Conservation (phyloP, 2,888 invertebrate genomes). For the Petrophora chlorosata region DNA sequence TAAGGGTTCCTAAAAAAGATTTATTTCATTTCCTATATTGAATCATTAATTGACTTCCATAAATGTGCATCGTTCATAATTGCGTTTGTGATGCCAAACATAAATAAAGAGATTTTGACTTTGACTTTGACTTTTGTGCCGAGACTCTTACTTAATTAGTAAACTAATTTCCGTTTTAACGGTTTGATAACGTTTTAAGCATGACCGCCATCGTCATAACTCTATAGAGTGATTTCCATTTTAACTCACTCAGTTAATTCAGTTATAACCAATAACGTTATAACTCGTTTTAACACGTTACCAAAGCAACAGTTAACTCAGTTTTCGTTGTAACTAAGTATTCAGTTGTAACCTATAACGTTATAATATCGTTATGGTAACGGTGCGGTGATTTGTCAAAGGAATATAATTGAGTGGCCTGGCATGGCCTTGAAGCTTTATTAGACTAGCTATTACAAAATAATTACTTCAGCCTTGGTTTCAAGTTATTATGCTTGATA, state of each 20-base stretch:
- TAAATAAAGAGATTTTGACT: no score
- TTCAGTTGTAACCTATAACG: constrained; percentile 1
- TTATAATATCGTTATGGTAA: neutral
- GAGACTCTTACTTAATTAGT: no score
- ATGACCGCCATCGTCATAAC: no score
- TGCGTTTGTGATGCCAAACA: no score
- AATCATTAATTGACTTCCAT: no score
- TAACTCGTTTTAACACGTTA: neutral
- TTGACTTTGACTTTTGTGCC: no score
- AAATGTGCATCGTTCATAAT: no score
- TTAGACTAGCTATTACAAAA: neutral
- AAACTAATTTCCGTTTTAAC: no score
- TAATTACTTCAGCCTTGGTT: constrained; percentile 1
- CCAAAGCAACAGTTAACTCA: neutral
- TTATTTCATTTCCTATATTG: no score
- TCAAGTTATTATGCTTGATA: constrained; percentile 7
- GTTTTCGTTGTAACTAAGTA: constrained; percentile 6
- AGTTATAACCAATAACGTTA: neutral
- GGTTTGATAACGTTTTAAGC: no score
- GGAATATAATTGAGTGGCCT: constrained; percentile 2
- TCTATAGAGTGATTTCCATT: neutral
- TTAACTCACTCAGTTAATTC: neutral
- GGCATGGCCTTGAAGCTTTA: neutral
- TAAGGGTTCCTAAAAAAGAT: no score
- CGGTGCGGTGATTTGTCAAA: constrained; percentile 7